Base-by-base conservation (phyloP, 2,888 invertebrate genomes). In the Sinelater perroti region DNA sequence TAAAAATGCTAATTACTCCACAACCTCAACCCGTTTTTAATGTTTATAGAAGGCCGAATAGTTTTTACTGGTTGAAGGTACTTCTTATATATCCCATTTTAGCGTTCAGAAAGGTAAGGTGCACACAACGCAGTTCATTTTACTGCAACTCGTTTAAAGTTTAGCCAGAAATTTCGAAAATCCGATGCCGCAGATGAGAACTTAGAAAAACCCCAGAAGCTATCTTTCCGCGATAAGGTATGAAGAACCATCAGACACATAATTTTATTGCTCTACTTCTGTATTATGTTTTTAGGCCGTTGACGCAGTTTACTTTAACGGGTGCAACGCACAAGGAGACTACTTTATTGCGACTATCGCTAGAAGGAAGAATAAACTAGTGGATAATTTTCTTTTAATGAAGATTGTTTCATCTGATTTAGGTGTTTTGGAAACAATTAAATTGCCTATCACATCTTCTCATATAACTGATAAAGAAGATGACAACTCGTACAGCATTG, bases 271-370 rank as follows among this genome's bases (percentile, higher is more conserved):
- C 1, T 18, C 4, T 16, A 16, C n/a, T 18, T 36, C n/a, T 2
- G 8, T 17, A 21, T 1, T 6, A 2, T 38, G 2, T 38, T 38
- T 21, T 21, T 72, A 89, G 86, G 86, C 88, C 2, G 84, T 89
- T 18, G 90, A 91, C 76, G 85, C 82, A 0, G 83, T 86, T 3
- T 86, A 85, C 65, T 85, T 85, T 68, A 86, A 86, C 69, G 85
- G 85, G 1, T 82, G 85, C 18, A 85, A 84, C 55, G 75, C 78
- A 44, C 78, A 84, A 38, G 89, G 87, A 0, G 80, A 80, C 53
- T 84, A 82, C 33, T 67, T 89, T 7, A 80, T 87, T 16, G 82
- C 84, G 38, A 87, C 86, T 0, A 77, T 84, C 7, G 86, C 87
- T 0, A 75, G 85, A 56, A 77, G 86, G 62, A 82, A 82, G 1